These are phyloP conservation scores for Babylonia areolata DNA, from an alignment of 1,140 invertebrate species.

Conservation along the genomic window DNA sequence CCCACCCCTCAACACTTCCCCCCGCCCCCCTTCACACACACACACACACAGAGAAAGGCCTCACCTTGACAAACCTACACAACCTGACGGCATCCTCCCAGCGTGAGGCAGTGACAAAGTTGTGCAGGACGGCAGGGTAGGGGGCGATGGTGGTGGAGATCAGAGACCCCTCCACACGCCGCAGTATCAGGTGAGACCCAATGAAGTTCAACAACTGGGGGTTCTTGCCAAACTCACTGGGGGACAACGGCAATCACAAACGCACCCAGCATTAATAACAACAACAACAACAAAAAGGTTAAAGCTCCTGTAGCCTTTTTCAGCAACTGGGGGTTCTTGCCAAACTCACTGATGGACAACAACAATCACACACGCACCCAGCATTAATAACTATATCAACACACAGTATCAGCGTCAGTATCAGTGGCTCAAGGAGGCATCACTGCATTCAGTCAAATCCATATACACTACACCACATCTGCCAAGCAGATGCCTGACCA, in stretches of 20 bases:
- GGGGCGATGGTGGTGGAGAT: constrained; percentile 82
- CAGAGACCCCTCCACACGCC: constrained; percentile 84
- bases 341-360: constrained; percentile 85
- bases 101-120: constrained; percentile 80
- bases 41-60: not conserved
- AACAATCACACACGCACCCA: no score
- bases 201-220: constrained; percentile 86
- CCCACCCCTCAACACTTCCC: not conserved
- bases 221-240: constrained; percentile 87
- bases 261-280: no score
- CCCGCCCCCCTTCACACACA: no score
- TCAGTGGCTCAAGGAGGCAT: no score
- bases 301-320: no score
- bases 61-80: constrained; percentile 86
- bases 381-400: no score
- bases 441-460: no score
- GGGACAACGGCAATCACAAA: no score
- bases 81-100: constrained; percentile 88
- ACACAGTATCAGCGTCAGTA: no score
- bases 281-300: no score
- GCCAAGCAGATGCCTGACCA: no score
- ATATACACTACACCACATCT: no score
- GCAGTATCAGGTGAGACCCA: constrained; percentile 86
- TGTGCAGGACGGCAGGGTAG: constrained; percentile 82
- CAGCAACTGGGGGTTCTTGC: constrained; percentile 85